A percentile compares a stretch with the other conserved stretches of the same genome.
phyloP scores from a whole-genome alignment of 2,113 vertebrate species.

The Osmerus eperlanus region DNA sequence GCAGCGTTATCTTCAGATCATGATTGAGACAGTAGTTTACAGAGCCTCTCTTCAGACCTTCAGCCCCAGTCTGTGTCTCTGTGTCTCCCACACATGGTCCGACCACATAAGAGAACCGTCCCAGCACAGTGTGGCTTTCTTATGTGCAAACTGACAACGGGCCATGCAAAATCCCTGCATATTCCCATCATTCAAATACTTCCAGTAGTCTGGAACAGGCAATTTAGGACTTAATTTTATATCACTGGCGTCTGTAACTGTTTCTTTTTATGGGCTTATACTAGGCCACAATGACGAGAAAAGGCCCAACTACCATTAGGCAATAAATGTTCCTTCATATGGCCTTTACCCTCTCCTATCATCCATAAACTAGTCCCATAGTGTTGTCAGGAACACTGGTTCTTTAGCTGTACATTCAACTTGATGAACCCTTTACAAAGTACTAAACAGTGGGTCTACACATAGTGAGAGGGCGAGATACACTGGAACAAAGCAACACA shows the following conservation, averaged over 20 bases:
- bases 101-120: neutral
- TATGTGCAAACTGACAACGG: neutral
- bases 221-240: no score
- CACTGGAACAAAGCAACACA: no score
- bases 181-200: slow-evolving; percentile 9
- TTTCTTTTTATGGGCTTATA: neutral
- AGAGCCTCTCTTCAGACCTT: slow-evolving; percentile 40
- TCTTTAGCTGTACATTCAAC: slow-evolving; percentile 2
- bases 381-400: neutral
- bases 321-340: slow-evolving; percentile 12
- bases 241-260: neutral
- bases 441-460: no score
- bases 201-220: no score
- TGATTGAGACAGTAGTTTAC: slow-evolving; percentile 33
- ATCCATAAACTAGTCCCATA: neutral
- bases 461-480: no score
- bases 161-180: neutral
- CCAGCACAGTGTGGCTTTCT: neutral
- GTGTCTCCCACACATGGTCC: slow-evolving; percentile 5
- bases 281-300: no score
- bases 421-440: neutral
- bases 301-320: neutral
- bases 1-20: slow-evolving; percentile 34
- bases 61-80: slow-evolving; percentile 17
- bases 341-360: slow-evolving; percentile 55